These are phyloP conservation scores for Heterodera filipjevi DNA, from an alignment of 2,888 invertebrate species.

Conservation along the genomic window DNA sequence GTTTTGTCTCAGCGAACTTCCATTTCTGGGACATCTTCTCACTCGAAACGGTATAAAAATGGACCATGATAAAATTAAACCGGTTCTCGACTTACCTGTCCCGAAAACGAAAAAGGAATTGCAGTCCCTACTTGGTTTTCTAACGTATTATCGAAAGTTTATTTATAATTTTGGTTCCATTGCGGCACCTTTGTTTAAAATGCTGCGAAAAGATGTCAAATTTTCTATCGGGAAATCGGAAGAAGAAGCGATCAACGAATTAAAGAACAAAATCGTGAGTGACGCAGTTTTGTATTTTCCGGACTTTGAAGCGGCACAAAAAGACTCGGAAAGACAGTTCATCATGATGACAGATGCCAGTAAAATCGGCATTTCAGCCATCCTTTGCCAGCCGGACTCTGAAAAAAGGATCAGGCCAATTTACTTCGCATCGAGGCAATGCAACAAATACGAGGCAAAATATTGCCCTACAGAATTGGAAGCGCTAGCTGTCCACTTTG, in stretches of 20 bases:
- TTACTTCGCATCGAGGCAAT: slow-evolving; percentile 39
- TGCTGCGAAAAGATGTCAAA: slow-evolving; percentile 35
- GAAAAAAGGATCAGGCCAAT: slow-evolving; percentile 41
- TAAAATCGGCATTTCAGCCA: slow-evolving; percentile 42
- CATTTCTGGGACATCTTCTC: slow-evolving; percentile 35
- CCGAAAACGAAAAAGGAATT: slow-evolving; percentile 38
- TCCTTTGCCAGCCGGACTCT: slow-evolving; percentile 39
- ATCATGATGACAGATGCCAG: slow-evolving; percentile 46
- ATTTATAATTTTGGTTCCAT: slow-evolving; percentile 41
- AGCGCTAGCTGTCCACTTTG: slow-evolving; percentile 40
- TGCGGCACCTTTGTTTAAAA: slow-evolving; percentile 39
- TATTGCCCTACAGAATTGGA: slow-evolving; percentile 44
- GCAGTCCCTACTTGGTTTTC: slow-evolving; percentile 45
- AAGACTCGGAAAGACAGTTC: slow-evolving; percentile 37
- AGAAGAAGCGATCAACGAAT: slow-evolving; percentile 37
- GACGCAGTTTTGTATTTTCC: slow-evolving; percentile 44
- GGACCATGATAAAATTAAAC: slow-evolving; percentile 29
- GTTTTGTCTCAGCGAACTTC: slow-evolving; percentile 12
- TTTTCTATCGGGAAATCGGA: slow-evolving; percentile 41
- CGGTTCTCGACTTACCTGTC: slow-evolving; percentile 29
- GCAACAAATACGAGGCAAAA: slow-evolving; percentile 38
- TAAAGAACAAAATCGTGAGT: slow-evolving; percentile 37
- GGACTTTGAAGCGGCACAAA: slow-evolving; percentile 42
- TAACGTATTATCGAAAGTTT: slow-evolving; percentile 47
- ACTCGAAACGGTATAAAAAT: slow-evolving; percentile 30